Percentiles rank a stretch among this genome's conserved stretches.
phyloP scores from a whole-genome alignment of 2,888 invertebrate species.

The Lasioglossum morio region DNA sequence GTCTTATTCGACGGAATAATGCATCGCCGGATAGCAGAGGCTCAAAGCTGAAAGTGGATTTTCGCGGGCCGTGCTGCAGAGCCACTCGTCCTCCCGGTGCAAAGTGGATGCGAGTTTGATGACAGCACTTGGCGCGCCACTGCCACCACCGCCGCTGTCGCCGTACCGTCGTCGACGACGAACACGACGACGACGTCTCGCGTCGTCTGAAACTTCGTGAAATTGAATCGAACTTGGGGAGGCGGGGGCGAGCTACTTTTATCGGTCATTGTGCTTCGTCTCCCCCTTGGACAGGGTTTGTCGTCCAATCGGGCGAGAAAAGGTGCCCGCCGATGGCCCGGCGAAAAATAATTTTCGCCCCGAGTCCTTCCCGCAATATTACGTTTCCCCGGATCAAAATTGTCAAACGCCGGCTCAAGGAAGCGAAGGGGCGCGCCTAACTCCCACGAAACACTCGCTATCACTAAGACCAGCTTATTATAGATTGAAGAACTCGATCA shows the following conservation, averaged over 20 bases:
- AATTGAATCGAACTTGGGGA: conserved; percentile 65
- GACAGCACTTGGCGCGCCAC: conserved; percentile 46
- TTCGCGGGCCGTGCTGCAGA: conserved; percentile 28
- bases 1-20: conserved; percentile 44
- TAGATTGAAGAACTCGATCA: too few species aligned
- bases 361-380: conserved; percentile 28
- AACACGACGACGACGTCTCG: neutral
- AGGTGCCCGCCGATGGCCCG: neutral
- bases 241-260: conserved; percentile 42
- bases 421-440: neutral
- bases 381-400: conserved; percentile 19
- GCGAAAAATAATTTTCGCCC: conserved; percentile 42
- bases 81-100: conserved; percentile 43
- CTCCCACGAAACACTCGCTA: neutral
- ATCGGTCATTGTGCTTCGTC: conserved; percentile 44
- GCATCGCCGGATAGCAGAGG: conserved; percentile 22
- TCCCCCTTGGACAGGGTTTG: neutral
- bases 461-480: too few species aligned
- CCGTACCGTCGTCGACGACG: neutral
- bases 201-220: conserved; percentile 55
- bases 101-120: conserved; percentile 68
- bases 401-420: neutral
- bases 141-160: conserved; percentile 26
- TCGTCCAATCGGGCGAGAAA: conserved; percentile 8
- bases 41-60: conserved; percentile 55